Conservation (phyloP, 2,113 vertebrate genomes). For the Notiomystis cincta region DNA sequence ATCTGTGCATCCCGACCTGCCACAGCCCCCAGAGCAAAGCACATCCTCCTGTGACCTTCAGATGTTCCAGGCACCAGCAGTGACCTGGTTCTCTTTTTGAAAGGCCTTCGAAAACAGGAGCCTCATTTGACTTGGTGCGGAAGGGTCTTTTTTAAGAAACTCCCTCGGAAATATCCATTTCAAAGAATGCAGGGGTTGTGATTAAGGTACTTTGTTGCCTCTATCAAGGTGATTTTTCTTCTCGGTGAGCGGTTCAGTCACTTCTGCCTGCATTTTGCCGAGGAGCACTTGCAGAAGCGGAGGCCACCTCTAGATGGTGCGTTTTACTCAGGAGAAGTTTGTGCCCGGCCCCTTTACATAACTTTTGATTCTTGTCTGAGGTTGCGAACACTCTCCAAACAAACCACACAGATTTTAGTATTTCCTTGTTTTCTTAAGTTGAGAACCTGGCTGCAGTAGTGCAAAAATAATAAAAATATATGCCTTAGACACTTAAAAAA, state of each 20-base stretch:
- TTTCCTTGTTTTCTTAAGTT: not conserved
- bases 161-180: not conserved
- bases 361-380: not conserved
- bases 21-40: not conserved
- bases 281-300: not conserved
- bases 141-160: not conserved
- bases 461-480: not conserved
- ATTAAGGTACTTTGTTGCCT: not conserved
- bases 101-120: not conserved
- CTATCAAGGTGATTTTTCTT: not conserved
- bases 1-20: not conserved
- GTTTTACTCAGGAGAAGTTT: not conserved
- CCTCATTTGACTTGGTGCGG: not conserved
- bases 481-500: not conserved
- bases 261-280: not conserved
- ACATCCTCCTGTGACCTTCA: not conserved
- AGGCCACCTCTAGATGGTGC: constrained; percentile 68
- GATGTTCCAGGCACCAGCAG: not conserved
- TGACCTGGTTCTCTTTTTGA: not conserved
- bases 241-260: fast-evolving
- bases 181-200: not conserved
- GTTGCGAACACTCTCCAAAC: not conserved
- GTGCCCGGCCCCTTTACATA: not conserved
- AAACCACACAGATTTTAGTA: not conserved
- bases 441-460: not conserved